Conservation (phyloP, 2,113 vertebrate genomes). For the Fulica atra region DNA sequence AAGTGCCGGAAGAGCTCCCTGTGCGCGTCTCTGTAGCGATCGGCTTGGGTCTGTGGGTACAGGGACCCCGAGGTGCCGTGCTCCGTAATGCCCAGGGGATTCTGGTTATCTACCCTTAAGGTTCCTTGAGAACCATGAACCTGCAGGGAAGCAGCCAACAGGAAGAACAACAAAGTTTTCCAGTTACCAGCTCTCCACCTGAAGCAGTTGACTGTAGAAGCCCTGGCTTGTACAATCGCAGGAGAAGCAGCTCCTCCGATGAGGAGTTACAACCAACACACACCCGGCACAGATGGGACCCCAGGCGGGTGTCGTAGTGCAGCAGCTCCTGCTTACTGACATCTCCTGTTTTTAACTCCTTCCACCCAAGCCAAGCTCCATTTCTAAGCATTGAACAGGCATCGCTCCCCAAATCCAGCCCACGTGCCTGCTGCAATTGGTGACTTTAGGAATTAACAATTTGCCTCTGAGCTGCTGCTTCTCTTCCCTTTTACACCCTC, state of each 20-base stretch:
- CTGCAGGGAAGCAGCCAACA: background rate
- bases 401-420: background rate
- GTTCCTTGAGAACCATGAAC: slow-evolving; percentile 22
- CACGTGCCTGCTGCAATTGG: background rate
- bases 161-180: background rate
- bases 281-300: accelerated
- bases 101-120: slow-evolving; percentile 37
- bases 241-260: background rate
- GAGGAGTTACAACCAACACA: accelerated
- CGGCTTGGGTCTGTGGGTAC: background rate
- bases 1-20: slow-evolving; percentile 45
- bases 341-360: background rate
- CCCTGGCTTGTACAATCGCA: background rate
- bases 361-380: background rate
- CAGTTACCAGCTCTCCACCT: accelerated
- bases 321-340: background rate
- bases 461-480: background rate
- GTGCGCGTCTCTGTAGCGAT: background rate
- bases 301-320: accelerated
- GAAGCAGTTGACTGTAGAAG: background rate
- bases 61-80: background rate
- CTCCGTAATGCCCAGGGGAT: slow-evolving; percentile 43
- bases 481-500: background rate
- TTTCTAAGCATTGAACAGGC: background rate
- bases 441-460: background rate